Conservation (phyloP, 1,140 invertebrate species). For the Drosophila ogumai region DNA sequence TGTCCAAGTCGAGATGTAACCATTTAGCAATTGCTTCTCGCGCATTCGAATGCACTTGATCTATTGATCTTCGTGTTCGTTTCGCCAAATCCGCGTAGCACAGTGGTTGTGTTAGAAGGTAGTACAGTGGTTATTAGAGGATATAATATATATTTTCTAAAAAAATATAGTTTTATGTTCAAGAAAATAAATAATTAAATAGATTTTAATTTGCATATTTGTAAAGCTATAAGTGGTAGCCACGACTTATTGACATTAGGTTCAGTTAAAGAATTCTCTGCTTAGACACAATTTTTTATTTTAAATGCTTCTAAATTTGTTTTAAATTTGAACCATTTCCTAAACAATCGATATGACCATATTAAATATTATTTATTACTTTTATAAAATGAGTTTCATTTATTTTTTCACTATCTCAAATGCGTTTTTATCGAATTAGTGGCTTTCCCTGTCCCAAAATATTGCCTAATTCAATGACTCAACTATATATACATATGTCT, state of each 20-base stretch:
- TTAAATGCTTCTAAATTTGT: too few species aligned
- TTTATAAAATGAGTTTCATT: too few species aligned
- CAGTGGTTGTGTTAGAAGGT: slow-evolving; percentile 35
- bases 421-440: background rate
- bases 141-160: background rate
- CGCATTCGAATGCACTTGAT: slow-evolving; percentile 79
- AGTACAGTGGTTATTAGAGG: slow-evolving; percentile 1
- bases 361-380: too few species aligned
- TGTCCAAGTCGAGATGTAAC: slow-evolving; percentile 72
- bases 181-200: background rate
- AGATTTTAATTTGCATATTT: background rate
- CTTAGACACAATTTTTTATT: background rate
- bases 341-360: background rate
- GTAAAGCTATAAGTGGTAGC: background rate
- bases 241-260: too few species aligned
- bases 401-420: too few species aligned
- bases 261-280: background rate
- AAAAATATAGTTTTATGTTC: background rate
- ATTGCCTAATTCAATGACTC: background rate
- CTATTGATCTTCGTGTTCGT: slow-evolving; percentile 80
- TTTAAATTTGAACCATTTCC: background rate
- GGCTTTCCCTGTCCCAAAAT: background rate
- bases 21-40: slow-evolving; percentile 67
- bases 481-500: background rate
- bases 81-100: slow-evolving; percentile 60